Evolutionary conservation across 2,113 vertebrate species (phyloP), one percentile per base, ranked within the genome.

Genomic region (Oncorhynchus keta): DNA sequence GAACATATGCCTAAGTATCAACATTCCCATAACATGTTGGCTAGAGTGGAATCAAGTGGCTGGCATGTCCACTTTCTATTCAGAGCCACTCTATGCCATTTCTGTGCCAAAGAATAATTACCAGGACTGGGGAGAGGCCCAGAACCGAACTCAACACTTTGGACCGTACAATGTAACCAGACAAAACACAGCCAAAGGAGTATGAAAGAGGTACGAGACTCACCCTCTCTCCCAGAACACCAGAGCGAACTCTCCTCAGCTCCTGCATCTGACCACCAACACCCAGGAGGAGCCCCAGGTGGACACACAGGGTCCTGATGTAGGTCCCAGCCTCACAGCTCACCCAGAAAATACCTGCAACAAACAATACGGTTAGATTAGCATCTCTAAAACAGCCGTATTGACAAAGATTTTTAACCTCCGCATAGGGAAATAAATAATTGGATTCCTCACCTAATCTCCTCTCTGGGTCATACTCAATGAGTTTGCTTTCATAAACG

Each of bases 181-280:
- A 62, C 59, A 62, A 62, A 9, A 11, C n/a, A 22, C n/a, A 1
- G 39, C 8, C n/a, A 22, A 62, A n/a, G 4, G 59, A n/a, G 2
- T 14, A 45, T 45, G 39, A 39, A 39, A 39, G 8, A 9, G 39
- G 39, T 45, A n/a, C 59, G 14, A 9, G 3, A 28, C 88, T 51
- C 0, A 99, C 98, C 95, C 88, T 95, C 83, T 99, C 97, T 24
- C 96, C 96, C 89, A 98, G 83, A 45, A 99, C 96, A 9, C 98
- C 98, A 0, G 98, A 99, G 1, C 97, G 96, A 8, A 99, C 96
- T 48, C 98, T 82, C 75, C 97, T 92, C 24, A 99, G 95, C 80
- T 99, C 98, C 68, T 99, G 97, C 98, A 99, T 99, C 92, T 99
- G 98, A 4, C 96, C 98, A 0, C 98, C 98, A 0, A 98, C 96